Percentiles rank a stretch among this genome's conserved stretches.
Evolutionary conservation across 2,797 vertebrate genomes (phyloP).

Genomic region (Centropyge bicolor): DNA sequence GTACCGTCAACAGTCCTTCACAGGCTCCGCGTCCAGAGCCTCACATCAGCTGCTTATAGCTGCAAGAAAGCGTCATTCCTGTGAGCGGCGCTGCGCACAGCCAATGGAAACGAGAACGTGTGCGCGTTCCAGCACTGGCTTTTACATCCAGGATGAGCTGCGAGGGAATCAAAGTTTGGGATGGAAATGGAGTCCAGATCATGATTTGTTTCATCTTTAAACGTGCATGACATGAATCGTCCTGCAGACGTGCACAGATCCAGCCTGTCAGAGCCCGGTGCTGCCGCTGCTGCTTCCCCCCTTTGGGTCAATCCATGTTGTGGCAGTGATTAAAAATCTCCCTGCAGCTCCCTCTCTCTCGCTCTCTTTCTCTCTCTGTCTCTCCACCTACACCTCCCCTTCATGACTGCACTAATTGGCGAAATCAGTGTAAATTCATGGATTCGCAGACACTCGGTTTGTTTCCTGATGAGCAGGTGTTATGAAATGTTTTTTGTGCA

Average conservation of each 20-base stretch:
- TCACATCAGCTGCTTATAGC: slow-evolving; percentile 79
- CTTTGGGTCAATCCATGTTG: slow-evolving; percentile 35
- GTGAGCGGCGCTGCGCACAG: slow-evolving; percentile 72
- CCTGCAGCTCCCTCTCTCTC: slow-evolving; percentile 39
- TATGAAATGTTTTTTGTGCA: background rate
- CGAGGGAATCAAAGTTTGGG: slow-evolving; percentile 62
- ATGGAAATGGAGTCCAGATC: slow-evolving; percentile 8
- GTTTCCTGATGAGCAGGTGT: slow-evolving; percentile 20
- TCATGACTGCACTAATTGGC: slow-evolving; percentile 56
- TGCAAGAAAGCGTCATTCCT: slow-evolving; percentile 68
- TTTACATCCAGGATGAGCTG: slow-evolving; percentile 37
- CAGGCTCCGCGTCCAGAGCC: slow-evolving; percentile 71
- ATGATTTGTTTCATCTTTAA: background rate
- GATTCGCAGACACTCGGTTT: slow-evolving; percentile 7
- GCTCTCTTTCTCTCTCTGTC: background rate
- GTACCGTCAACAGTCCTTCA: slow-evolving; percentile 71
- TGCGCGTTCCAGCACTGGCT: slow-evolving; percentile 66
- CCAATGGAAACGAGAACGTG: slow-evolving; percentile 73
- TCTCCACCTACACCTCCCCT: slow-evolving; percentile 55
- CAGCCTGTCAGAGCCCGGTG: background rate
- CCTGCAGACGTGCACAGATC: no score
- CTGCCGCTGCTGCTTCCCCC: background rate
- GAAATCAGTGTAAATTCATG: slow-evolving; percentile 41
- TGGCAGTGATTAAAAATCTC: slow-evolving; percentile 39
- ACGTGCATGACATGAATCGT: background rate